These are phyloP conservation scores for Chloromyia formosa DNA, from an alignment of 2,888 invertebrate species.

Conservation along the genomic window DNA sequence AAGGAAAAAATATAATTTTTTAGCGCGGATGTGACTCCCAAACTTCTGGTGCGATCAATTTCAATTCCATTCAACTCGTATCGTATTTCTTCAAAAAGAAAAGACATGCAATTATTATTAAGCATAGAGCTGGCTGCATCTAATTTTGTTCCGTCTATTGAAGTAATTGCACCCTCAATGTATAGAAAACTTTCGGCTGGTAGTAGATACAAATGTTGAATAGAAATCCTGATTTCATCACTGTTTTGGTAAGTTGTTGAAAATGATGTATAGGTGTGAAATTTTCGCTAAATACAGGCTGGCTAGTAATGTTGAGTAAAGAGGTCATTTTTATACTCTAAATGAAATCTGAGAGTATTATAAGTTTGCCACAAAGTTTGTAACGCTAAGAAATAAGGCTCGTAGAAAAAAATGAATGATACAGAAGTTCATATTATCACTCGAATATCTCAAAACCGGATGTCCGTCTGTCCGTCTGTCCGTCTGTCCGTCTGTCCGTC, in stretches of 20 bases:
- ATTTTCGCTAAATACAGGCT: slow-evolving; percentile 52
- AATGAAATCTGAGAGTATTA: too few species aligned
- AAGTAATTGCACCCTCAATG: slow-evolving; percentile 52
- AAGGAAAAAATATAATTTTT: slow-evolving; percentile 58
- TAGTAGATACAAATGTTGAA: slow-evolving; percentile 54
- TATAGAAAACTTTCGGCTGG: slow-evolving; percentile 54
- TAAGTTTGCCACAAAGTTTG: too few species aligned
- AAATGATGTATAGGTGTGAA: slow-evolving; percentile 53
- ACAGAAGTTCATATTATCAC: too few species aligned
- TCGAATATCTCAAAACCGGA: too few species aligned
- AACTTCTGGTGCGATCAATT: slow-evolving; percentile 55
- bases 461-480: too few species aligned
- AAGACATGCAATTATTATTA: slow-evolving; percentile 50
- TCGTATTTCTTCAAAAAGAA: slow-evolving; percentile 56
- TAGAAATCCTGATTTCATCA: slow-evolving; percentile 57
- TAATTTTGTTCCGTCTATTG: slow-evolving; percentile 46
- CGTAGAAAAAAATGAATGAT: too few species aligned
- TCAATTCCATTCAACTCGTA: slow-evolving; percentile 58
- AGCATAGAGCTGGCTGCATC: too few species aligned
- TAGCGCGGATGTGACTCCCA: slow-evolving; percentile 43
- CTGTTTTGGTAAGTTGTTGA: slow-evolving; percentile 52
- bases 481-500: too few species aligned
- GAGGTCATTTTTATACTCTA: slow-evolving; percentile 49
- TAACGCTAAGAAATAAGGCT: too few species aligned
- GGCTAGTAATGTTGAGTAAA: slow-evolving; percentile 48